Base-by-base conservation (phyloP, 1,140 invertebrate species). In the Lordiphosa stackelbergi region DNA sequence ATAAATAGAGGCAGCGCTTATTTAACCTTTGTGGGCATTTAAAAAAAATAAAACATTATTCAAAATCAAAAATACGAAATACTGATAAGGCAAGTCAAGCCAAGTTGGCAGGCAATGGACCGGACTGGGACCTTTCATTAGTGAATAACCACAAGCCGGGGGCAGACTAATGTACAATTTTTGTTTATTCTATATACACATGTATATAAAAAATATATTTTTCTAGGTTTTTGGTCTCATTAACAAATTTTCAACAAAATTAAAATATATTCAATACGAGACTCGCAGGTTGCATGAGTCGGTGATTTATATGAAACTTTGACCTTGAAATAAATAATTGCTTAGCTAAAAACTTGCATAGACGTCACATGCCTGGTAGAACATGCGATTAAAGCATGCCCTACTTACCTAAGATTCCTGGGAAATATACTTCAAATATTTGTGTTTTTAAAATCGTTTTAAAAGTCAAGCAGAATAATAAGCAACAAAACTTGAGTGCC, bases 11-110 rank as follows among this genome's bases (percentile, higher is more conserved):
- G 34, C 61, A 64, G 61, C 41, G 31, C 49, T 61, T 49, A 57
- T 71, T 53, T 83, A 81, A 81, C 75, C 75, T 81, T 62, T 83
- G 66, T 64, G 56, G 71, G 47, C 59, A 74, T 49, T n/a, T 61
- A 66, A 66, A 61, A 74, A 53, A 49, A 19, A 52, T 49, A 54
- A 55, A 59, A 51, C 37, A 57, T 58, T 35, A 37, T 38, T 28
- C 53, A 54, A 68, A 57, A 66, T 35, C 13, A 40, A 65, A 59
- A 61, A 57, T 36, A 45, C 28, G 11, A 11, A 34, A 45, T 31
- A 63, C 55, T 73, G 54, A 73, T 79, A 63, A 74, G 56, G 41
- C 49, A 31, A 54, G 51, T 31, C 43, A 60, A 59, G 56, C 53
- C 37, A 55, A 62, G 31, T 10, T 22, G 28, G 12, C 49, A 16